phyloP scores from a whole-genome alignment of 2,113 vertebrate species.

The Nyctibius bracteatus region DNA sequence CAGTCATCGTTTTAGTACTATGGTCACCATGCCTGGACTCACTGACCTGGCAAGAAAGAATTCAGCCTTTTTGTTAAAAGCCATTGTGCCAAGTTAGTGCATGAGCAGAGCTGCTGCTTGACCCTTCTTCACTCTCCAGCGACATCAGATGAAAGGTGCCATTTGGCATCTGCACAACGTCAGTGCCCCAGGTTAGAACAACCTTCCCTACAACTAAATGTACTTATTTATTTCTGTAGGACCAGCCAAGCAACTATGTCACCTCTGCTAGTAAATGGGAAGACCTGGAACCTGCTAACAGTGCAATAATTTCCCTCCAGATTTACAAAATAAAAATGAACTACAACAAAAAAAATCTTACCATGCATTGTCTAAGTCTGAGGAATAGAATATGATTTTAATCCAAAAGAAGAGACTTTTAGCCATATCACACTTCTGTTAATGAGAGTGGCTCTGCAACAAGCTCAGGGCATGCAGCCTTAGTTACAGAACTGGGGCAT shows the following conservation, averaged over 20 bases:
- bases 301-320: background rate
- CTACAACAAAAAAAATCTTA: background rate
- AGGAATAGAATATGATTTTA: background rate
- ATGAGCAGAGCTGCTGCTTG: background rate
- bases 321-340: background rate
- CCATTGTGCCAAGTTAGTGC: background rate
- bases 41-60: background rate
- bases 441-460: background rate
- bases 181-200: background rate
- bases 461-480: background rate
- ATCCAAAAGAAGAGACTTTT: background rate
- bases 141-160: background rate
- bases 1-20: background rate
- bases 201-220: background rate
- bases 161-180: background rate
- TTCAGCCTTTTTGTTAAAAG: background rate
- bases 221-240: background rate
- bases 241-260: background rate
- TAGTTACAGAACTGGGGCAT: background rate
- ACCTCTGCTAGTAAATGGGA: background rate
- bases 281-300: background rate
- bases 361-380: background rate
- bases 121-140: background rate
- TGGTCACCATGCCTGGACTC: fast-evolving
- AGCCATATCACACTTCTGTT: background rate